Conservation (phyloP, 2,888 invertebrate genomes). For the Augochlorella aurata region DNA sequence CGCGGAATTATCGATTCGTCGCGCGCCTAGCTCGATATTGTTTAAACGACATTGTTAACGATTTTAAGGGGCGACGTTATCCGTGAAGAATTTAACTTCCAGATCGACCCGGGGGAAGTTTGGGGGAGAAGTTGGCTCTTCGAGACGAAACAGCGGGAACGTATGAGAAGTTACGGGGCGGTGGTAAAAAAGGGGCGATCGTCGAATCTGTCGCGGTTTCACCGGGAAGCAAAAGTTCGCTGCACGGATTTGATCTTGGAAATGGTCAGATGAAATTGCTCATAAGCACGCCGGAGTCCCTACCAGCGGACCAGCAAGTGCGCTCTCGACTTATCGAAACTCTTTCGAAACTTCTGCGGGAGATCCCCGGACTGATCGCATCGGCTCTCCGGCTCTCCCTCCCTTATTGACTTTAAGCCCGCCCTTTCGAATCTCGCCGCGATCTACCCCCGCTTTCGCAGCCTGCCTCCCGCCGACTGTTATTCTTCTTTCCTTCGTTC, state of each 20-base stretch:
- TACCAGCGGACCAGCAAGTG: slow-evolving; percentile 54
- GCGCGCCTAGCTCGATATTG: not conserved
- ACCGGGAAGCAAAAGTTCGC: slow-evolving; percentile 52
- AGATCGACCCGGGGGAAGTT: not conserved
- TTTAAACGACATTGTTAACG: slow-evolving; percentile 1
- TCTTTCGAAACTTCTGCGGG: slow-evolving; percentile 62
- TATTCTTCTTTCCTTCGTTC: slow-evolving; percentile 39
- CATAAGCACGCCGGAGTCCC: slow-evolving; percentile 56
- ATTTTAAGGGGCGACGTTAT: not conserved
- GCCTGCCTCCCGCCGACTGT: slow-evolving; percentile 20
- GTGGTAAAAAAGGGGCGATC: slow-evolving; percentile 4
- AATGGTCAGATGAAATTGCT: slow-evolving; percentile 60
- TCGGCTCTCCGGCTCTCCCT: slow-evolving; percentile 44
- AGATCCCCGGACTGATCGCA: slow-evolving; percentile 65
- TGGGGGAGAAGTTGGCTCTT: too few relatives aligned
- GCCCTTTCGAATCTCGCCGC: slow-evolving; percentile 56
- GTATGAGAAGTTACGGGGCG: slow-evolving; percentile 33
- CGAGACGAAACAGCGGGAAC: slow-evolving; percentile 24
- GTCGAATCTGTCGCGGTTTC: slow-evolving; percentile 50
- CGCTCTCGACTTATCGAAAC: slow-evolving; percentile 65
- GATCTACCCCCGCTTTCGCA: slow-evolving; percentile 39
- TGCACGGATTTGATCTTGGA: slow-evolving; percentile 56
- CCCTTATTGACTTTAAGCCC: slow-evolving; percentile 71
- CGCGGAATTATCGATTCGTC: not conserved
- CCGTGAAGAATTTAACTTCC: not conserved